Conservation (phyloP, 2,797 vertebrate species). For the Meriones psammophilus region DNA sequence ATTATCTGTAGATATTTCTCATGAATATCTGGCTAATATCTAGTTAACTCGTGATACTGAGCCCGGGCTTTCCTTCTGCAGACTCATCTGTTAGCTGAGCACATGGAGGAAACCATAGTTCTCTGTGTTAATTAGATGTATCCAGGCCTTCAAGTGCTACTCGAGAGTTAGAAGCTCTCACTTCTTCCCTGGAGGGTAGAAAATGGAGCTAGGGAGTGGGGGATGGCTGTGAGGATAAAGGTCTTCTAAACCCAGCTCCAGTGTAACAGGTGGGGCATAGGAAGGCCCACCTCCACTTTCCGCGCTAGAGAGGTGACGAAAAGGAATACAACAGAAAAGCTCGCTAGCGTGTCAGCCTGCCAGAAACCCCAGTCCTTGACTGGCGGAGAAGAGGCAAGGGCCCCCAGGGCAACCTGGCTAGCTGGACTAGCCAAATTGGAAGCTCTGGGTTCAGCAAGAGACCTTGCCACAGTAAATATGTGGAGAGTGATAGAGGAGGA, state of each 20-base stretch:
- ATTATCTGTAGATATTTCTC: not conserved
- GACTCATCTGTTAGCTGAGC: constrained; percentile 10
- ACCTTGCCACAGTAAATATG: not conserved
- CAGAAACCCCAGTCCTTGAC: not conserved
- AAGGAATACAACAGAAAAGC: not conserved
- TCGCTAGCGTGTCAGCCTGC: not conserved
- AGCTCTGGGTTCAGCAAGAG: not conserved
- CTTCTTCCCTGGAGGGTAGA: not conserved
- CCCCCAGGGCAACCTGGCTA: not conserved
- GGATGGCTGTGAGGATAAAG: not conserved
- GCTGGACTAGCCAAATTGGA: not conserved
- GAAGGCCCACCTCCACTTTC: not conserved
- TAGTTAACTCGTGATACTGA: not conserved
- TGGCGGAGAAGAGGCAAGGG: not conserved
- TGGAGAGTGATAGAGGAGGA: not conserved
- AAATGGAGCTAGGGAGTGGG: not conserved
- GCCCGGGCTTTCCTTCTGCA: not conserved
- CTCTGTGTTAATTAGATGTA: constrained; percentile 8
- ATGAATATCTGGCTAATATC: not conserved
- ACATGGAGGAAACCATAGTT: not conserved
- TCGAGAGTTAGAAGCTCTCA: not conserved
- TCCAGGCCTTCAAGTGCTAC: not conserved
- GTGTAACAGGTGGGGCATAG: not conserved
- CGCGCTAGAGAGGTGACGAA: not conserved
- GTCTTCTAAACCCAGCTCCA: not conserved